These are phyloP conservation scores for Syngnathus floridae DNA, from an alignment of 2,113 vertebrate species.

Conservation along the genomic window DNA sequence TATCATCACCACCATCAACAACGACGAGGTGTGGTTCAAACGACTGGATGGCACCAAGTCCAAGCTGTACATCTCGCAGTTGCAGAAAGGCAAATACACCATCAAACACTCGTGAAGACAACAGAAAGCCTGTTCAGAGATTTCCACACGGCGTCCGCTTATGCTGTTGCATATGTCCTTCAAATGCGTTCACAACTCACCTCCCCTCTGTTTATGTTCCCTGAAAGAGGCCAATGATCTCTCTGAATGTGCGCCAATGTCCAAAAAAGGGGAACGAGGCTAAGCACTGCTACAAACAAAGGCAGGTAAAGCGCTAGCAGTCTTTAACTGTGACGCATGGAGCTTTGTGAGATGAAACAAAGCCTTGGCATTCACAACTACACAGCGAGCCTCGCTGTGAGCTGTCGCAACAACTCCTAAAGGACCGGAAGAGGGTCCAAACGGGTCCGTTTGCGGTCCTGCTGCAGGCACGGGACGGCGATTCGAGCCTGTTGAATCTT, in stretches of 20 bases:
- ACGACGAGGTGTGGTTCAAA: constrained; percentile 98
- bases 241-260: constrained; percentile 60
- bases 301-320: constrained; percentile 9
- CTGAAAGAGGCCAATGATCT: not conserved
- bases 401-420: constrained; percentile 9
- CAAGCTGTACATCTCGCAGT: constrained; percentile 94
- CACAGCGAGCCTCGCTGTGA: constrained; percentile 36
- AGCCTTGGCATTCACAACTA: constrained; percentile 20
- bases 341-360: constrained; percentile 48
- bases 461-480: not conserved
- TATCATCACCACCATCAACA: constrained; percentile 94
- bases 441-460: constrained; percentile 22
- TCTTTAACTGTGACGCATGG: constrained; percentile 25
- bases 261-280: constrained; percentile 42
- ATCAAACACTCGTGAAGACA: constrained; percentile 81
- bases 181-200: not conserved
- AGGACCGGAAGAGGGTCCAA: constrained; percentile 21
- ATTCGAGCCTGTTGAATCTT: not conserved
- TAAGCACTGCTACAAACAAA: constrained; percentile 52
- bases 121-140: not conserved
- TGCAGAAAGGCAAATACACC: constrained; percentile 97
- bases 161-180: constrained; percentile 2
- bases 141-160: not conserved
- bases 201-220: constrained; percentile 5
- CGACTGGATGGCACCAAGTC: constrained; percentile 94